Percentiles rank a stretch among this genome's conserved stretches.
phyloP scores from a whole-genome alignment of 2,113 vertebrate species.

The Eurypyga helias region DNA sequence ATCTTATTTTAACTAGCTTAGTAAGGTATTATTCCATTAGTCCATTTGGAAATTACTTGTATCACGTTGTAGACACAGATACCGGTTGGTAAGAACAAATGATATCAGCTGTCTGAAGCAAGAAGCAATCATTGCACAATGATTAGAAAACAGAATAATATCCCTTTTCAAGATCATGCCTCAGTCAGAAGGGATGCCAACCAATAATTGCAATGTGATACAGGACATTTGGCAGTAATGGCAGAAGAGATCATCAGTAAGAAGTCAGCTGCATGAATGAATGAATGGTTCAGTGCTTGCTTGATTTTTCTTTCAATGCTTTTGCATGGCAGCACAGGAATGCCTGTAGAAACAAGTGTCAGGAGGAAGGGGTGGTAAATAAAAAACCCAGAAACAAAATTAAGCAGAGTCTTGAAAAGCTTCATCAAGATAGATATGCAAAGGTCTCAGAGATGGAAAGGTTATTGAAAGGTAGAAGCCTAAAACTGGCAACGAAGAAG shows the following conservation, averaged over 20 bases:
- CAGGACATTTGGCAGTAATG: not conserved
- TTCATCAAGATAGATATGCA: not conserved
- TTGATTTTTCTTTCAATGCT: not conserved
- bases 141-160: constrained; percentile 13
- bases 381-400: not conserved
- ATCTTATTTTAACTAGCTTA: not conserved
- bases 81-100: not conserved
- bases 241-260: not conserved
- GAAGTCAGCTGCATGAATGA: not conserved
- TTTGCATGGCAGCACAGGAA: not conserved
- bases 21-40: not conserved
- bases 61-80: not conserved
- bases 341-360: not conserved
- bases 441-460: not conserved
- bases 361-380: not conserved
- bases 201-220: not conserved
- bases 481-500: not conserved
- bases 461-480: not conserved
- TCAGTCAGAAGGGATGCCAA: not conserved
- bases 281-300: not conserved
- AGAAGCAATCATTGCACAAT: not conserved
- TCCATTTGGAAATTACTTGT: not conserved
- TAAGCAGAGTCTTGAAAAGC: not conserved
- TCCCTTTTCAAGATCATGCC: not conserved
- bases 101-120: not conserved